Base-by-base conservation (phyloP, 1,140 invertebrate species). In the Dryas iulia region DNA sequence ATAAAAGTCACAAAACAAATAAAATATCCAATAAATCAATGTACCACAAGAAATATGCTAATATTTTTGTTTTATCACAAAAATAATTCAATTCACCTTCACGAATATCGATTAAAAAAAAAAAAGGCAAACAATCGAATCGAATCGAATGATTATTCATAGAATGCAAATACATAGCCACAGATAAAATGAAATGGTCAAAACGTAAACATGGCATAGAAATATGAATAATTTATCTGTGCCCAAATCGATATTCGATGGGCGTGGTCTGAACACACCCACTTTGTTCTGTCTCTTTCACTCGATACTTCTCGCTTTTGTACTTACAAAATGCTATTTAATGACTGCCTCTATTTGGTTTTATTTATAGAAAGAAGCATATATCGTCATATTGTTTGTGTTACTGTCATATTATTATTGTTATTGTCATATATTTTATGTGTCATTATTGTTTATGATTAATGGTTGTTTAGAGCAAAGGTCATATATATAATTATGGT, bases 201-300 rank as follows among this genome's bases (percentile, higher is more conserved):
- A 30, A 35, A 61, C 62, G 69, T 74, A 73, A 80, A 30, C 69
- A 72, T 66, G 64, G 57, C 39, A 64, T 67, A 67, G 66, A 82
- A 86, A 78, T 86, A 86, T 86, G 82, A 86, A 86, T 86, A 86
- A 83, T 83, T 86, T 83, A 84, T 84, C 68, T 68, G 58, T 21
- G 39, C 47, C 64, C 67, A 57, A 78, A 83, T 86, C 84, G 81
- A 58, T 58, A 30, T 30, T 30, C 39, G 14, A 21, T 58, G 26
- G 56, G 56, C 56, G 56, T 58, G 56, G 56, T 25, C 28, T 18
- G 56, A 30, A 25, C 56, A 58, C 56, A 30, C 56, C 56, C 26
- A 30, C 56, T 30, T 18, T 0, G 6, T 12, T 23, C 56, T 18
- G 26, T 58, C 56, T 58, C 56, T 28, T n/a, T 58, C 56, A 4